Evolutionary conservation across 2,797 vertebrate species (phyloP), one percentile per base, ranked within the genome.

Genomic region (Limnodromus scolopaceus): DNA sequence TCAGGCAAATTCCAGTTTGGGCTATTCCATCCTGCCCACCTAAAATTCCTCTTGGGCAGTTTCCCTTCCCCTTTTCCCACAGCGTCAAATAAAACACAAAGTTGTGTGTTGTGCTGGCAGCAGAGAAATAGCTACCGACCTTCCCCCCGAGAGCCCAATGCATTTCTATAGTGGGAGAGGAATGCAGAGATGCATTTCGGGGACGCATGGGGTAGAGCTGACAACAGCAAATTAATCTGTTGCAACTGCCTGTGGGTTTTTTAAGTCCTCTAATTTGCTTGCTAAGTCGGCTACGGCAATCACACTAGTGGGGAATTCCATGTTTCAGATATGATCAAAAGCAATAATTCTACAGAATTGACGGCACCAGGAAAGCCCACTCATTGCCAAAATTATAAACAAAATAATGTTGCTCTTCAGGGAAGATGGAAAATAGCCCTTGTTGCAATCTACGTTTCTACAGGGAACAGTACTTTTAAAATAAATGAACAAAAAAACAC

Each of bases 91-190:
- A 81, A 66, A 88, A 30, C 32, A 85, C 24, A 30, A 53, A 60
- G 48, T 19, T 45, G 13, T 79, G 51, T 30, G 13, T 60, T 90
- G 48, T 43, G 24, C 57, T 68, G 32, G 32, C 5, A 4, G 68
- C 54, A 80, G 32, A 57, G 38, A 94, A 93, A 93, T 1, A 39
- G 64, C 53, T 68, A 83, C 9, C 78, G 46, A 1, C 28, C 78
- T 87, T 80, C 15, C 8, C 39, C 55, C 38, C 6, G 30, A 65
- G 57, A 88, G 48, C 20, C 45, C 17, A 69, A 5, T 58, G 57
- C 75, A 75, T 75, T 84, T 94, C 86, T 89, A 61, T 25, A 85
- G 75, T 83, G 86, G 90, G 86, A 91, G 57, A 85, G 28, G 65
- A 95, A 93, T 66, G 86, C 57, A 74, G 30, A 79, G 74, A 87